Conservation (phyloP, 2,113 vertebrate species). For the Podilymbus podiceps region DNA sequence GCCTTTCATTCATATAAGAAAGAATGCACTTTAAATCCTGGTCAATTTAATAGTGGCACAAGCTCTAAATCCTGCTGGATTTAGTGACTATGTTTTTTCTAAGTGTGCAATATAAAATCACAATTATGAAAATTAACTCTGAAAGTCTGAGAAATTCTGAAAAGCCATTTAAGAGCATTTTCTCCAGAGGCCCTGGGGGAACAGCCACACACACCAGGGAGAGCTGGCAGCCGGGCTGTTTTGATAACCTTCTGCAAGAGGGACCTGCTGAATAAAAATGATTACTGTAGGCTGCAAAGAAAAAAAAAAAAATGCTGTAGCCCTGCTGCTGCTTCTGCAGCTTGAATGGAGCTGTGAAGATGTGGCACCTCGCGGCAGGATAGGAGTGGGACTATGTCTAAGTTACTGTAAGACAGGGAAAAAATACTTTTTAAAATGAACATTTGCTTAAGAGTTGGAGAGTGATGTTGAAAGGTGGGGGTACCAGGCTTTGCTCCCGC, state of each 20-base stretch:
- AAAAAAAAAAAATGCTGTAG: not conserved
- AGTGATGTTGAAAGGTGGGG: not conserved
- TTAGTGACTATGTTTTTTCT: not conserved
- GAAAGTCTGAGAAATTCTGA: conserved; percentile 10
- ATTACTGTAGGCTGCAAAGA: not conserved
- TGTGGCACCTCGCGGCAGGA: accelerated
- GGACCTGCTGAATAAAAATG: not conserved
- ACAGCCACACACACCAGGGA: not conserved
- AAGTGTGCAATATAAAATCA: not conserved
- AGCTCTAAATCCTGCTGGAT: conserved; percentile 19
- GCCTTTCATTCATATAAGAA: not conserved
- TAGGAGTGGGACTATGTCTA: not conserved
- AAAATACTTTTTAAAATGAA: not conserved
- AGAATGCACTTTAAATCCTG: not conserved
- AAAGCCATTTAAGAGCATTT: not conserved
- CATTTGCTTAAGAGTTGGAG: not conserved
- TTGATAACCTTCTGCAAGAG: not conserved
- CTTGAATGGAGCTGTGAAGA: accelerated
- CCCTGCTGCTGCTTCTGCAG: not conserved
- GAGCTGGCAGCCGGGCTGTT: not conserved
- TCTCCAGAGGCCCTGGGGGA: not conserved
- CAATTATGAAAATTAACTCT: not conserved
- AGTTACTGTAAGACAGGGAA: not conserved
- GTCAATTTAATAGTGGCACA: not conserved
- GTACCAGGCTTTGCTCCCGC: not conserved